Evolutionary conservation across 2,113 vertebrate species (phyloP), one percentile per base, ranked within the genome.

Genomic region (Amphiprion ocellaris): DNA sequence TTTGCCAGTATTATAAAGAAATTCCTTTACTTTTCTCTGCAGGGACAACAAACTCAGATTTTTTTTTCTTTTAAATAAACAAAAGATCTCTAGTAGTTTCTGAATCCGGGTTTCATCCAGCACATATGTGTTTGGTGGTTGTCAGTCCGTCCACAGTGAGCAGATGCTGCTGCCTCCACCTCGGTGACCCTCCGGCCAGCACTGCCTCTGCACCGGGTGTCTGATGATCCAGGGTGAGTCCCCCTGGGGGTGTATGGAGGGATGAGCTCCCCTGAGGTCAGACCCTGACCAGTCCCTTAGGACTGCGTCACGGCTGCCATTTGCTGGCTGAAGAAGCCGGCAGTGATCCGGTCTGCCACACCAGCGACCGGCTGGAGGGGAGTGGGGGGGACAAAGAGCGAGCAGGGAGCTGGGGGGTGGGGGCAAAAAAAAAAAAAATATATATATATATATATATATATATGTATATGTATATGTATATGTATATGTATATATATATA

Each of bases 121-220:
- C 30, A 30, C 12, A 15, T 44, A 15, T 44, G 52, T 17, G 28
- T 39, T 23, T 9, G 1, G 5, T n/a, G 44, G 66, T 19, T 0
- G 26, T 4, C 63, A 64, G 50, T 47, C 63, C 14, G 52, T 67
- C 59, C 74, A 54, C 24, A 76, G 59, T 21, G 71, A 92, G 87
- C 92, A 93, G 92, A 93, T 93, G 92, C 86, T 80, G 54, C 77
- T 61, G 55, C 61, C 84, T 88, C 74, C 78, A 81, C 77, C 87
- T 84, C 78, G 2, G 74, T 86, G 89, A 90, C 87, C 87, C 78
- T 83, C 71, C 83, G 68, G 86, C 74, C 74, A 56, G 56, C 58
- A 3, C 65, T 77, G 65, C 72, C 59, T 71, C 69, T 77, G 82
- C 67, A 24, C 74, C 53, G 23, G 50, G 73, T 37, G 49, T 65